Evolutionary conservation across 92 coral and sea anemone species (phyloP).

Genomic region (Diadumene lineata): DNA sequence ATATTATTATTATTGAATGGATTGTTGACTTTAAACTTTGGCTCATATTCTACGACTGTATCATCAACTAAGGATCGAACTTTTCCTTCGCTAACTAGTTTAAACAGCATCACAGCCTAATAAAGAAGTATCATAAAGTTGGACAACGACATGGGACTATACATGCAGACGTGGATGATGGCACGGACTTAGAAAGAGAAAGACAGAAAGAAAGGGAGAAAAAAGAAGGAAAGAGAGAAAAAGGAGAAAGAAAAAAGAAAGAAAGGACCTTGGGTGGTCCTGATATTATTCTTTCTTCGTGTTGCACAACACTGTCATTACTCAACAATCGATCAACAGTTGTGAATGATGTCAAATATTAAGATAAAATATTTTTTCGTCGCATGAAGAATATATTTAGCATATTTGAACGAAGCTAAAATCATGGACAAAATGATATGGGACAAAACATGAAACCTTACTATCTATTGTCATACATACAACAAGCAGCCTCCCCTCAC

Average conservation of each 20-base stretch:
- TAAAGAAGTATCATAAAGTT: neutral
- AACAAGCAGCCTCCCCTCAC: too few species aligned
- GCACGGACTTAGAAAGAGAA: neutral
- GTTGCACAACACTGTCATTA: too few species aligned
- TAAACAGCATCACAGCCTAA: slow-evolving; percentile 75
- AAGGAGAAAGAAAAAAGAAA: neutral
- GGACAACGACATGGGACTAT: neutral
- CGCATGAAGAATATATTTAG: too few species aligned
- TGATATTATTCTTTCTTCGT: too few species aligned
- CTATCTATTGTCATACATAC: too few species aligned
- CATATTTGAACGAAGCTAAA: too few species aligned
- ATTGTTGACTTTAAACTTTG: slow-evolving; percentile 62
- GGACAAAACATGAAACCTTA: too few species aligned
- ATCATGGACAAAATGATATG: too few species aligned
- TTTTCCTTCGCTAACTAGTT: slow-evolving; percentile 47
- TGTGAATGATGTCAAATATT: too few species aligned
- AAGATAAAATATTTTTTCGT: too few species aligned
- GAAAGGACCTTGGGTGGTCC: neutral
- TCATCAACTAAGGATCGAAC: slow-evolving; percentile 65
- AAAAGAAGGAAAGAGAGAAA: neutral
- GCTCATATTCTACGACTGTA: slow-evolving; percentile 57
- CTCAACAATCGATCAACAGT: too few species aligned
- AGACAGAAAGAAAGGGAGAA: neutral
- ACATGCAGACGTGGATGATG: neutral
- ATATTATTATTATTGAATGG: slow-evolving; percentile 66